Evolutionary conservation across 2,888 invertebrate species (phyloP), one percentile per base, ranked within the genome.

Genomic region (Rhodophaea formosa): DNA sequence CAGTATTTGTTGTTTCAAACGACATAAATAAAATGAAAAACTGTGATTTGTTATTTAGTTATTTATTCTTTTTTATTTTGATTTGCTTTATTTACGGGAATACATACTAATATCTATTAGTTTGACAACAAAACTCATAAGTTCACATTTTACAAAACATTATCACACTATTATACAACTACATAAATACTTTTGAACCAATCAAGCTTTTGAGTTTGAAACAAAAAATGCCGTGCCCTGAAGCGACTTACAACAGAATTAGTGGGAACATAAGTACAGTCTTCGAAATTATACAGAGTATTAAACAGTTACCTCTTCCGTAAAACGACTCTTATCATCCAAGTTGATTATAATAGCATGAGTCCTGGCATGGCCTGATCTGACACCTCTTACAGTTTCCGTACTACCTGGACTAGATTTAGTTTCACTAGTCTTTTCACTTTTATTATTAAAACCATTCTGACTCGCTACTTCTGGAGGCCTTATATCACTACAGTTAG

Each of bases 221-320:
- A 42, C 39, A 43, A 53, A 42, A 52, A 10, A 39, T 14, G 14
- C 42, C 42, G 23, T 43, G 42, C 45, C 16, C 1, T 32, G 12
- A 15, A 30, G 7, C 14, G 12, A 12, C 54, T 45, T 45, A 54
- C 44, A 46, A 15, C 14, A 35, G 35, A 29, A 55, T 58, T 59
- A 60, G 39, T 29, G 43, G 54, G 55, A 66, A 61, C 56, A 49
- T 80, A 80, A 82, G 78, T 82, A 84, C 82, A 83, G 80, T 77
- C 77, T 80, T 77, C 55, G 65, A 64, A 62, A 66, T 61, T 60
- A 62, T 63, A 57, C 35, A 59, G 52, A 53, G 61, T 53, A 44
- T 77, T 92, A 95, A 70, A 96, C 96, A 53, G 95, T 96, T 64
- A 96, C 95, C 82, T 96, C 96, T 82, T 96, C 96, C 47, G 95